These are phyloP conservation scores for Orientallactaga bullata DNA, from an alignment of 2,113 vertebrate species.

Conservation along the genomic window DNA sequence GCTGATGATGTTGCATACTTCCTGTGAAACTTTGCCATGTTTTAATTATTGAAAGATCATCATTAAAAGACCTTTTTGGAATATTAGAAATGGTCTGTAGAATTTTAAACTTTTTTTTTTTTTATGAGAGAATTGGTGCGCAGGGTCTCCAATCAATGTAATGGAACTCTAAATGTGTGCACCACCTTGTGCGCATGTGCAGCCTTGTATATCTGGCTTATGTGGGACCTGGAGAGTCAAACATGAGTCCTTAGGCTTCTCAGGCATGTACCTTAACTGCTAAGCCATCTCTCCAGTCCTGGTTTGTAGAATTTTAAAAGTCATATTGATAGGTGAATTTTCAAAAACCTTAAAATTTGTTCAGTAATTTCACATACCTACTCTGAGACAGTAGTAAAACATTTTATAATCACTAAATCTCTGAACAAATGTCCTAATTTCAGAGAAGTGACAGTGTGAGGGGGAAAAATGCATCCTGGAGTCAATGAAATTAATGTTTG, in stretches of 20 bases:
- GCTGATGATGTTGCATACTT: background rate
- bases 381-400: constrained; percentile 27
- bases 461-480: background rate
- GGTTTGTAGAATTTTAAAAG: background rate
- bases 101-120: background rate
- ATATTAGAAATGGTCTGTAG: constrained; percentile 32
- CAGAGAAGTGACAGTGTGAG: constrained; percentile 42
- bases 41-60: background rate
- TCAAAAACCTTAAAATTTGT: constrained; percentile 11
- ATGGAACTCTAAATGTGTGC: too few species aligned
- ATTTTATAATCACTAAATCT: constrained; percentile 11
- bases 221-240: too few species aligned
- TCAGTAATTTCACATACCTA: background rate
- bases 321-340: background rate
- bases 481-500: background rate
- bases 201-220: too few species aligned
- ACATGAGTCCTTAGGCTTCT: too few species aligned
- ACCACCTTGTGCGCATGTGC: too few species aligned
- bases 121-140: too few species aligned
- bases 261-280: too few species aligned
- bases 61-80: background rate
- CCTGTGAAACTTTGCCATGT: background rate
- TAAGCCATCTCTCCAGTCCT: background rate
- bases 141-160: too few species aligned
- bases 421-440: background rate